Base-by-base conservation (phyloP, 1,140 invertebrate genomes). In the Nymphalis io region DNA sequence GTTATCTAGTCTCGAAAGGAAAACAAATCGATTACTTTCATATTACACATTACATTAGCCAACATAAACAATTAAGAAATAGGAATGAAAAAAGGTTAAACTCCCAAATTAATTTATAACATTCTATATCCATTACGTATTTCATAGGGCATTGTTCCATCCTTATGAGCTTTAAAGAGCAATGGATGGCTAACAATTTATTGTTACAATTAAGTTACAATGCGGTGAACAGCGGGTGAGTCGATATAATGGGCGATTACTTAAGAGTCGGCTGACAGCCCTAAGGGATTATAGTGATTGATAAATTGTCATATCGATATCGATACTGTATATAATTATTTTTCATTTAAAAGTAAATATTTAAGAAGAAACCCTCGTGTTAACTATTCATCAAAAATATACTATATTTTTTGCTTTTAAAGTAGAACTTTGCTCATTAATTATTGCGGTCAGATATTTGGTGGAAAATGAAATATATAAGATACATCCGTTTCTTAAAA, bases 241-340 rank as follows among this genome's bases (percentile, higher is more conserved):
- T 85, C 79, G 79, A 84, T 83, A 81, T 73, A 85, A 85, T 84
- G 78, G 82, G 27, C 78, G 82, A 86, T 86, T 83, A 84, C 82
- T 86, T 84, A 85, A 74, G 76, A 80, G 44, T 66, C 60, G 81
- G 78, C 75, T 80, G 84, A 84, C 82, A 84, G 77, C 75, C 81
- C 76, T 79, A 73, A 60, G 76, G 80, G 75, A 76, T 75, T 60
- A 61, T 73, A 83, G 82, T 48, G 78, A 38, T 62, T 40, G 42
- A 8, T 20, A 20, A 20, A 39, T 42, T 55, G 39, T 51, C 6
- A 1, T 71, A 72, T 68, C 53, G 58, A 73, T 68, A 74, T 72
- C 68, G 59, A 64, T 55, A 18, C 16, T 5, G 10, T 64, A 60
- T n/a, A 58, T 62, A 58, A 33, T 16, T 39, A 68, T n/a, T n/a